These are phyloP conservation scores for Lutjanus argentimaculatus DNA, from an alignment of 2,797 vertebrate genomes.

Conservation along the genomic window DNA sequence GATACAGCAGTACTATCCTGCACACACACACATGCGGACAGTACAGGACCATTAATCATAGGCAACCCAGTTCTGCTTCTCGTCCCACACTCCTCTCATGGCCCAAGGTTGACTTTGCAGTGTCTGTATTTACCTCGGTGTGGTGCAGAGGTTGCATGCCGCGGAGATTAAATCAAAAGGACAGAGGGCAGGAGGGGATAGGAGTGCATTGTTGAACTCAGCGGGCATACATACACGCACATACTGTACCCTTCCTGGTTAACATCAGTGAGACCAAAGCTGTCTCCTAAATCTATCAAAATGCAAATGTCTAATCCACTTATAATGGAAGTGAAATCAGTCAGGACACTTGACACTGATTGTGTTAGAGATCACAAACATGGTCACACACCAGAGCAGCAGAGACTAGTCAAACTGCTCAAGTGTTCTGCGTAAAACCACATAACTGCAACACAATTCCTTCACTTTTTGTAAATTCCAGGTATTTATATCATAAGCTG, in stretches of 20 bases:
- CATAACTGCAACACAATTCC: constrained; percentile 16
- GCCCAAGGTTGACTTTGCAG: constrained; percentile 72
- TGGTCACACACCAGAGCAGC: constrained; percentile 8
- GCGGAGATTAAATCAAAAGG: constrained; percentile 67
- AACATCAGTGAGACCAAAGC: constrained; percentile 9
- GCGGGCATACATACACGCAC: not conserved
- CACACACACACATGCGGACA: constrained; percentile 27
- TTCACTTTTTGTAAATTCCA: constrained; percentile 40
- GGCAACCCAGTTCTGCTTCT: constrained; percentile 74
- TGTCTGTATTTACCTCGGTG: constrained; percentile 70
- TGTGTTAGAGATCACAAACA: constrained; percentile 28
- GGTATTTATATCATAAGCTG: too few species aligned
- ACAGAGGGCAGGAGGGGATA: constrained; percentile 14
- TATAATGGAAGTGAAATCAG: constrained; percentile 35
- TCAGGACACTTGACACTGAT: constrained; percentile 34
- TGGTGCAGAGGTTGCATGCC: constrained; percentile 61
- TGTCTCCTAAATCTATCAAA: constrained; percentile 31
- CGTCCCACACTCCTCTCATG: constrained; percentile 50
- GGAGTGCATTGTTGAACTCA: constrained; percentile 38
- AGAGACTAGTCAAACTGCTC: not conserved
- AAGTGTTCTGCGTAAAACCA: constrained; percentile 10
- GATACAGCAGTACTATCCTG: constrained; percentile 24
- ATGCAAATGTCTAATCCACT: constrained; percentile 34
- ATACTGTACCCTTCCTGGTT: not conserved
- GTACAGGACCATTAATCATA: constrained; percentile 70